Base-by-base conservation (phyloP, 2,797 vertebrate genomes). In the Hyperoplus lanceolatus region DNA sequence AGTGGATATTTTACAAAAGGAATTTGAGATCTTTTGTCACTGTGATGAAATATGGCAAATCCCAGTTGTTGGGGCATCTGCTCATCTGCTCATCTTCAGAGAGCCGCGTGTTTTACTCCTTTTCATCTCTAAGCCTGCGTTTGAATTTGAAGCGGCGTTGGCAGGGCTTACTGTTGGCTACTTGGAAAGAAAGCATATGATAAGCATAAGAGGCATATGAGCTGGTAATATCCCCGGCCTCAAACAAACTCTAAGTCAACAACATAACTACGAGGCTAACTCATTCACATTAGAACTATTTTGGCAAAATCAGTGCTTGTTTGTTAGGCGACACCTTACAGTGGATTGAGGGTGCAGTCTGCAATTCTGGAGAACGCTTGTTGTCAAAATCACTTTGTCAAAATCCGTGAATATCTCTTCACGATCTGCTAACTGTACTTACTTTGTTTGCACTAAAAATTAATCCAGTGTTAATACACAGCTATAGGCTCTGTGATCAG, bases 1-100 rank as follows among this genome's bases (percentile, higher is more conserved):
- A 59, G 48, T 42, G 57, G 57, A 48, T 42, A 21, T 64, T 73
- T 68, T 62, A 1, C 36, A 60, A 43, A 74, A 46, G 43, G 60
- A n/a, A 64, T 54, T 66, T 29, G 43, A 67, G 39, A 50, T 54
- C 15, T 15, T 79, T 41, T 57, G 54, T 54, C 48, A 42, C 9
- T 41, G 62, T 68, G 59, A 51, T 36, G n/a, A 70, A 60, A 75
- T 15, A 14, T 53, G 18, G 43, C 70, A 11, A 11, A n/a, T 16
- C 8, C 36, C 51, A 59, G 45, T 68, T 56, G 54, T 56, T 36
- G 46, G 42, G 58, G 38, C 45, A 53, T 68, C 67, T 51, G 62
- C 29, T 21, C 21, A 21, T 21, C 21, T 21, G 21, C 21, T 41
- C 14, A 13, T 14, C 45, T 29, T 43, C 45, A 1, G 8, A 60